Evolutionary conservation across 2,888 invertebrate genomes (phyloP), one percentile per base, ranked within the genome.

Genomic region (Phyllotreta striolata): DNA sequence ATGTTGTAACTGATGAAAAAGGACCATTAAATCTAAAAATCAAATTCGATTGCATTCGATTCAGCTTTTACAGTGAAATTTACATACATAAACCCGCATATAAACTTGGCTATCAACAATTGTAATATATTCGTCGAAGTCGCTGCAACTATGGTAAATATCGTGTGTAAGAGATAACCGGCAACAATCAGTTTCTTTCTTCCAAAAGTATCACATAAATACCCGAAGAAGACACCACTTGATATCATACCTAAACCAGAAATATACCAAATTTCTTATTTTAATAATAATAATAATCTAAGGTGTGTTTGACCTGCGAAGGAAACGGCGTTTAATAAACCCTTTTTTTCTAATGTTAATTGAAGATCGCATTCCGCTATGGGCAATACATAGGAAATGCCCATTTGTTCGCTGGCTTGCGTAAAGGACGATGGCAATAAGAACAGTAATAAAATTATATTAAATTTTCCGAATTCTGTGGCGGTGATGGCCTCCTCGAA

Each of bases 151-250:
- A 91, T 71, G 47, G 89, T 89, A 69, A 89, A 86, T 41, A 89
- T 69, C 0, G 85, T 87, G 46, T 91, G 86, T 6, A 85, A 75
- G 51, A 91, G 76, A 74, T 88, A 89, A 0, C 91, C 91, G 75
- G 85, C 84, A 34, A 89, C 81, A 71, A 93, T 83, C 58, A 92
- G 84, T 74, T 85, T 86, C 69, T 85, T 86, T 63, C 91, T 84
- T 6, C 91, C 92, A 64, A 89, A 83, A 0, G 89, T 89, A 76
- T 92, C 92, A 0, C 91, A 89, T 6, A 91, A 78, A 75, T 88
- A 91, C 0, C 92, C 92, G 92, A 92, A 92, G 3, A 91, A 66
- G 76, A 91, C 85, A 0, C 90, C 89, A 41, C 91, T 90, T 0
- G 86, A 83, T 69, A 90, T 88, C 91, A 92, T 92, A 12, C 91